Base-by-base conservation (phyloP, 2,797 vertebrate genomes). In the Selene dorsalis region DNA sequence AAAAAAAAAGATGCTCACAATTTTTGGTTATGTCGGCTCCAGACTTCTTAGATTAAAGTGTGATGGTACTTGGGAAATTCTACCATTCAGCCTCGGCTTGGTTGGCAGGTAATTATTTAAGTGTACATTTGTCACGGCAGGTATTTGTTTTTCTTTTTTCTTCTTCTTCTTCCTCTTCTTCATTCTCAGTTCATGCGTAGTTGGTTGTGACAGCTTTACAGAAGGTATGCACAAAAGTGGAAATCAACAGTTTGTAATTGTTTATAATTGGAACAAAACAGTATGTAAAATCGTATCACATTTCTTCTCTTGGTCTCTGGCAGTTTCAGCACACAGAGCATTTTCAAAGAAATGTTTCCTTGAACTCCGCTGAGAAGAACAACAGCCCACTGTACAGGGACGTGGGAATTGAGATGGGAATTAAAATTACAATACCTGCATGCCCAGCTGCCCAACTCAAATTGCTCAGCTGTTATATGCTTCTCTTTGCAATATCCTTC, bases 351-450 rank as follows among this genome's bases (percentile, higher is more conserved):
- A 88, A 83, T 74, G 52, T 87, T 82, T 35, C 66, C 76, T 85
- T 58, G 30, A 79, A 86, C 71, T 80, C 59, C 77, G 90, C 82
- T 84, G 82, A 87, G 73, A 84, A 78, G 89, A 91, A 88, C 87
- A 91, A 88, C 87, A 83, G 76, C 38, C 68, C 77, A 79, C 89
- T 86, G 82, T 85, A 83, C 60, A 35, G 75, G 58, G 69, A 85
- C n/a, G n/a, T 84, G 90, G 85, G 89, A 93, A 93, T 86, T 73
- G 88, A 87, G 84, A 79, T 55, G 69, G 83, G 90, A 92, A 93
- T 92, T 93, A 88, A 89, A 92, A 93, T 93, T 88, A 92, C 87
- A 90, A 92, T 93, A 92, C 93, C 89, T 92, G 88, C 86, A 90
- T 91, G 88, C 90, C 87, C 90, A 92, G 89, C 91, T 89, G 90